Base-by-base conservation (phyloP, 1,140 invertebrate genomes). In the Stenopsyche tienmushanensis region DNA sequence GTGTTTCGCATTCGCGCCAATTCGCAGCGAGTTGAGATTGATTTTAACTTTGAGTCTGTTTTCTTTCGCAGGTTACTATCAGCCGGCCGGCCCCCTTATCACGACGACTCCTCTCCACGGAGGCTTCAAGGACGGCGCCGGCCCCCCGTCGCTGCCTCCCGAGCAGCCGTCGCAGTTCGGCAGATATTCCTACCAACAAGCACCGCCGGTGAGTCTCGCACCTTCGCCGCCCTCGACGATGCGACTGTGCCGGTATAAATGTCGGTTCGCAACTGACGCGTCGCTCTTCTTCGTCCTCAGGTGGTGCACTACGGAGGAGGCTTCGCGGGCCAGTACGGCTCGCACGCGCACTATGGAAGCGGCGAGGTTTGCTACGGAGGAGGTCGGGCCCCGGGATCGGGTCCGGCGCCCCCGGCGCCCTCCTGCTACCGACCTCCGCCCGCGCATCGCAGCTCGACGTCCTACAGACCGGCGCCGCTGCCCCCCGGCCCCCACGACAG, bases 21-120 rank as follows among this genome's bases (percentile, higher is more conserved):
- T n/a, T n/a, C n/a, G n/a, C n/a, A n/a, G n/a, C n/a, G n/a, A n/a
- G n/a, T n/a, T n/a, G n/a, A n/a, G n/a, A n/a, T n/a, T 34, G 17
- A 50, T 20, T 50, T 18, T 18, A 20, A 3, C 1, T 5, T 50
- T 55, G 5, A 74, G 66, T 77, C 72, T 17, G 20, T 59, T 70
- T 62, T 71, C 71, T 72, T 69, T 85, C 82, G 23, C 83, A 92
- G 90, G 90, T 74, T 92, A 92, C 77, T 92, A 92, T 84, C 91
- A 93, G 80, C 90, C 91, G 73, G 91, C 91, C 73, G 91, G 90
- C 70, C 91, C 91, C 72, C 83, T 92, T 78, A 92, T 93, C 78
- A 87, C 85, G 67, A 84, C 87, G 7, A 59, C 62, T 44, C 66
- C 66, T 17, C 55, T 71, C 15, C 69, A 71, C 70, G 71, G 47